Evolutionary conservation across 2,797 vertebrate species (phyloP).

Genomic region (Nasua narica): DNA sequence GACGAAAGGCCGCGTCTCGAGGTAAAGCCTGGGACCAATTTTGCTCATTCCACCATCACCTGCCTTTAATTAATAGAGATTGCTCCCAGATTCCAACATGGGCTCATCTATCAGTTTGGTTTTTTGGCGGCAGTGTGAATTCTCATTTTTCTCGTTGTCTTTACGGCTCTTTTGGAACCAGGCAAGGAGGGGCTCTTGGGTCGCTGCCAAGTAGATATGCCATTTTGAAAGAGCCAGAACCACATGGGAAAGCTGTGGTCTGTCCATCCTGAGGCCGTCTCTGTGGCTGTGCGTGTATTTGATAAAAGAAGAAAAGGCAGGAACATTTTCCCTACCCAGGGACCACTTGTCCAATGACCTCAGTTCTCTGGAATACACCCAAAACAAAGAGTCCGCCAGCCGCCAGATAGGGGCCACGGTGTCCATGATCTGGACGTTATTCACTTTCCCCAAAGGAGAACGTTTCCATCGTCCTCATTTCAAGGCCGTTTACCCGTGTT

Average conservation of each 20-base stretch:
- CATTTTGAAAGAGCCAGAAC: conserved; percentile 29
- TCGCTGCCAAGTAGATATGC: conserved; percentile 55
- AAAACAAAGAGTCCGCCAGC: not conserved
- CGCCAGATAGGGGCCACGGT: not conserved
- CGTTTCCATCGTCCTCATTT: no score
- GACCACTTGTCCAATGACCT: conserved; percentile 7
- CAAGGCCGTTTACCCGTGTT: not conserved
- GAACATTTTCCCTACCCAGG: not conserved
- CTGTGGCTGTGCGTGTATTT: not conserved
- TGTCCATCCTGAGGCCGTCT: not conserved
- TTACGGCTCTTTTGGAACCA: conserved; percentile 54
- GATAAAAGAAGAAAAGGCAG: not conserved
- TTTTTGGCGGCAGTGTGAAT: conserved; percentile 65
- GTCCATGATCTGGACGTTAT: not conserved
- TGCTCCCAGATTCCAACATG: conserved; percentile 66
- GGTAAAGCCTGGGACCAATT: conserved; percentile 62
- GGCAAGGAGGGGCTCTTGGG: not conserved
- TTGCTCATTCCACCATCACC: conserved; percentile 48
- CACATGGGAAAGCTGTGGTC: not conserved
- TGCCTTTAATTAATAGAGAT: conserved; percentile 75
- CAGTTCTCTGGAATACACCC: conserved; percentile 9
- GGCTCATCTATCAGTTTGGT: conserved; percentile 65
- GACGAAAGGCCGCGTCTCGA: conserved; percentile 53
- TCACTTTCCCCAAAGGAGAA: not conserved
- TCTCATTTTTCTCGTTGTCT: conserved; percentile 54